Base-by-base conservation (phyloP, 2,888 invertebrate species). In the Leucoma salicis region DNA sequence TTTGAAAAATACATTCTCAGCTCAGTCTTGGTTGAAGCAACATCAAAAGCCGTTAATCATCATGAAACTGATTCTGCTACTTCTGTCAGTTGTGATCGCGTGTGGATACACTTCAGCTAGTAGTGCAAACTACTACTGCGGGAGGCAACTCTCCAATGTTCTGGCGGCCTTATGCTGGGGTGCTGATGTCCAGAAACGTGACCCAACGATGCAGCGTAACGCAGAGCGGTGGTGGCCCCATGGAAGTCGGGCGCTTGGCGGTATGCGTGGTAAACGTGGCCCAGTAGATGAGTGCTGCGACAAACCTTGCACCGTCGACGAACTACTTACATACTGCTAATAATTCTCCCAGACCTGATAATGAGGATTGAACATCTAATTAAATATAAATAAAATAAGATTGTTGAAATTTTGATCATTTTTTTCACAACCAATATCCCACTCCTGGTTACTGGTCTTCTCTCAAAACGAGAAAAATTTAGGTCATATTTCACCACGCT, bases 231-330 rank as follows among this genome's bases (percentile, higher is more conserved):
- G 53, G 57, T 14, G 39, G 37, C 37, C 53, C 0, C 32, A 39
- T 2, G 53, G 38, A n/a, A 39, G 37, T 34, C 29, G 41, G 14
- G 41, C 43, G 7, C 31, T 49, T 25, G 46, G 29, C 2, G 43
- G 49, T 8, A 39, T 16, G 10, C 49, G 58, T 0, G 49, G 54
- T 14, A 57, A 57, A 27, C 49, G 57, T 0, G 53, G 53, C 1
- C 44, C 42, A 11, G 49, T 45, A 0, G 62, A 57, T n/a, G 57
- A 57, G 32, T 57, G 57, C 43, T 57, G 62, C 21, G 6, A 36
- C 1, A 57, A 57, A 13, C 41, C 46, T 1, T 57, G 62, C 31
- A 42, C 49, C 11, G 11, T 62, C 2, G 33, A 46, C 0, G 62
- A 57, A 27, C 21, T 57, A 2, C 5, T 57, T 13, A 42, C 34